Percentiles rank a stretch among this genome's conserved stretches.
phyloP scores from a whole-genome alignment of 2,888 invertebrate species.

The Lasioglossum marginatum region DNA sequence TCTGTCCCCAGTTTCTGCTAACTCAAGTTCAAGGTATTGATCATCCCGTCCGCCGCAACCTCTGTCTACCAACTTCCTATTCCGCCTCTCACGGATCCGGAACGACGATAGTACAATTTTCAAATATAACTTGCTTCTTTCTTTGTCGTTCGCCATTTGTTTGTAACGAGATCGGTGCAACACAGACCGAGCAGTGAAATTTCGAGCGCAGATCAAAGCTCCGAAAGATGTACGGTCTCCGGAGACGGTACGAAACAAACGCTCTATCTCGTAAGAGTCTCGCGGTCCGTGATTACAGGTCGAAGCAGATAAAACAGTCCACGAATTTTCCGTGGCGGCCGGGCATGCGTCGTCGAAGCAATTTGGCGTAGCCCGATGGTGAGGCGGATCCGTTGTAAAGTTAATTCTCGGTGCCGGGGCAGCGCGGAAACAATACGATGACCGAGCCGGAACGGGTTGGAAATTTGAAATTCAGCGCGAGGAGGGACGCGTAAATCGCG shows the following conservation, averaged over 20 bases:
- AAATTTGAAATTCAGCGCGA: slow-evolving; percentile 77
- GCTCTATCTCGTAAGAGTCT: neutral
- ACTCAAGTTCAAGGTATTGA: slow-evolving; percentile 57
- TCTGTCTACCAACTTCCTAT: neutral
- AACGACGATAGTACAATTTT: neutral
- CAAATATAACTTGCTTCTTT: no score
- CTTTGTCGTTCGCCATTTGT: no score
- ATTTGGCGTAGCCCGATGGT: neutral
- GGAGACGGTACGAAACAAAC: neutral
- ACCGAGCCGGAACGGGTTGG: slow-evolving; percentile 66
- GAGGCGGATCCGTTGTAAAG: slow-evolving; percentile 5
- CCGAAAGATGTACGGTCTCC: no score
- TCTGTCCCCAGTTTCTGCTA: slow-evolving; percentile 46
- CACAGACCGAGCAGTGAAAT: neutral
- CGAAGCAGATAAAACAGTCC: neutral
- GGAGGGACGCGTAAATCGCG: slow-evolving; percentile 75
- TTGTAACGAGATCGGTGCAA: no score
- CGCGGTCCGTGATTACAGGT: neutral
- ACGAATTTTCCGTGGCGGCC: neutral
- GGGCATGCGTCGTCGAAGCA: neutral
- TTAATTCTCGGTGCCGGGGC: slow-evolving; percentile 25
- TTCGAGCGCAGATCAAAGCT: neutral
- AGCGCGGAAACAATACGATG: slow-evolving; percentile 46
- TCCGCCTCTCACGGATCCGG: neutral
- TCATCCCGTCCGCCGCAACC: slow-evolving; percentile 30